Conservation (phyloP, 2,888 invertebrate genomes). For the Drosophila antonietae region DNA sequence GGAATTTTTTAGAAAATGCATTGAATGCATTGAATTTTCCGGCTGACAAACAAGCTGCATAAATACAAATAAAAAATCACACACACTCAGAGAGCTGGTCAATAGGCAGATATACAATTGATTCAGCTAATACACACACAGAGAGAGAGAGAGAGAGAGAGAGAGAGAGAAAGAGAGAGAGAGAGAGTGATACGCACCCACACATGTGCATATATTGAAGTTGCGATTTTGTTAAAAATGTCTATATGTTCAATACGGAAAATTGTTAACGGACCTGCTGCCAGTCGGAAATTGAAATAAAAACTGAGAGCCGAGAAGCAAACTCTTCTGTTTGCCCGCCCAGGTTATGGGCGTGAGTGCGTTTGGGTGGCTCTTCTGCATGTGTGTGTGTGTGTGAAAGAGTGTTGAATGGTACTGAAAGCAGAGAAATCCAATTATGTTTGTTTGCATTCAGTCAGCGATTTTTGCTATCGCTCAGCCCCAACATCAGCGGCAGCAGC, state of each 20-base stretch:
- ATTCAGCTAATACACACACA: slow-evolving; percentile 37
- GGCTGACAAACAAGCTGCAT: slow-evolving; percentile 74
- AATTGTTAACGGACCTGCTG: slow-evolving; percentile 69
- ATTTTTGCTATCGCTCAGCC: slow-evolving; percentile 55
- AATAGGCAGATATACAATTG: slow-evolving; percentile 49
- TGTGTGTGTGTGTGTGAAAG: not conserved
- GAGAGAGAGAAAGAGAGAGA: not conserved
- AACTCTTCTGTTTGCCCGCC: slow-evolving; percentile 21
- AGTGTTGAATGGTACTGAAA: slow-evolving; percentile 39
- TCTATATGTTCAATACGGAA: slow-evolving; percentile 76
- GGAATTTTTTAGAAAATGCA: slow-evolving; percentile 45
- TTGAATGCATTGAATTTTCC: slow-evolving; percentile 69
- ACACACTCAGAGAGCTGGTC: slow-evolving; percentile 44
- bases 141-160: no score
- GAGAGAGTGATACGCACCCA: slow-evolving; percentile 1
- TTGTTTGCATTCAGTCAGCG: slow-evolving; percentile 81
- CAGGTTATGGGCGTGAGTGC: slow-evolving; percentile 34
- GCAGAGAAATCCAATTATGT: slow-evolving; percentile 81
- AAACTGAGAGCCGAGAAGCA: slow-evolving; percentile 47
- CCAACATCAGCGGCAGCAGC: slow-evolving; percentile 12
- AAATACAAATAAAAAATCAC: slow-evolving; percentile 67
- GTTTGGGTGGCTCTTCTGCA: slow-evolving; percentile 17
- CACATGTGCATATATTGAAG: slow-evolving; percentile 36
- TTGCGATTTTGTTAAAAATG: slow-evolving; percentile 74
- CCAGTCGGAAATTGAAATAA: slow-evolving; percentile 72